Evolutionary conservation across 2,797 vertebrate species (phyloP).

Genomic region (Oryzias sinensis): DNA sequence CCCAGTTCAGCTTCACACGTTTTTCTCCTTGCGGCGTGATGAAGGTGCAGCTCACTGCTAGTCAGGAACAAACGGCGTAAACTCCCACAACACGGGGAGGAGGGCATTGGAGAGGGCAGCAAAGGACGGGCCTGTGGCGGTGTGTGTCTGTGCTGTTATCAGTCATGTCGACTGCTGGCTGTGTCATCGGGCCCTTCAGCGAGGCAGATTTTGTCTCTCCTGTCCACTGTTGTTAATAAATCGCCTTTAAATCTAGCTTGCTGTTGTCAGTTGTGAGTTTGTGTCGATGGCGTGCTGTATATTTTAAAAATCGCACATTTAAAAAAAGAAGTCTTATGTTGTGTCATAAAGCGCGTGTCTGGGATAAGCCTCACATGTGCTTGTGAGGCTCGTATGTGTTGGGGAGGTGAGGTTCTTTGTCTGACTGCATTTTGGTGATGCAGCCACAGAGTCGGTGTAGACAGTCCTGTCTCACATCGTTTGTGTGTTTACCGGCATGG

Average conservation of each 20-base stretch:
- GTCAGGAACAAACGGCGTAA: constrained; percentile 41
- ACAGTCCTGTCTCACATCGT: constrained; percentile 10
- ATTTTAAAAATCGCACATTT: constrained; percentile 2
- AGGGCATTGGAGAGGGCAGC: constrained; percentile 31
- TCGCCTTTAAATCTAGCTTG: constrained; percentile 26
- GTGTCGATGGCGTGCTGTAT: constrained; percentile 14
- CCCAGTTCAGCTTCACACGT: background rate
- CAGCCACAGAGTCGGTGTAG: constrained; percentile 32
- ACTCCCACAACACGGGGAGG: constrained; percentile 27
- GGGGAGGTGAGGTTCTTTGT: constrained; percentile 44
- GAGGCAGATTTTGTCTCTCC: constrained; percentile 60
- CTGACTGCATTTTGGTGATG: constrained; percentile 52
- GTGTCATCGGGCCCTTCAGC: constrained; percentile 68
- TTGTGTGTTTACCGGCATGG: constrained; percentile 31
- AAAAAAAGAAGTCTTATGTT: background rate
- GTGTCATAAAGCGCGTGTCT: constrained; percentile 15
- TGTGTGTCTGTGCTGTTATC: constrained; percentile 39
- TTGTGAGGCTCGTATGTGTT: constrained; percentile 6
- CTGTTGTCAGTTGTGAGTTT: constrained; percentile 30
- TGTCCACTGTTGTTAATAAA: constrained; percentile 58
- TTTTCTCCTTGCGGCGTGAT: background rate
- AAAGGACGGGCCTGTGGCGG: constrained; percentile 42
- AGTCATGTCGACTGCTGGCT: constrained; percentile 59
- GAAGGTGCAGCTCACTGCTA: constrained; percentile 35
- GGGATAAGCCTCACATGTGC: constrained; percentile 51